Base-by-base conservation (phyloP, 2,888 invertebrate species). In the Phorcus lineatus region DNA sequence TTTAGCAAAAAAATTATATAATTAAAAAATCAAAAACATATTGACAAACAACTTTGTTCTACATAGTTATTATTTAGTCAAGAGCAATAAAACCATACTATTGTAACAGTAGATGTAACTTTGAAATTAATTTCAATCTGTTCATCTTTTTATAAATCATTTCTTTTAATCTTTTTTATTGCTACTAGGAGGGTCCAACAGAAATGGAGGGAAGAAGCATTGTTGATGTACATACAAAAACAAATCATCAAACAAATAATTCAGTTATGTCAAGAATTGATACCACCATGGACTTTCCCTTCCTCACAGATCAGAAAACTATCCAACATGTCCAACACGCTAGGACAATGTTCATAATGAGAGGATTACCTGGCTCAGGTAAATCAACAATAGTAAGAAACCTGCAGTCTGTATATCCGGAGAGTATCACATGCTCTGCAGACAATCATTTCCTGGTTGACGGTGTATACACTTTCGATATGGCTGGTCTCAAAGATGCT, bases 361-460 rank as follows among this genome's bases (percentile, higher is more conserved):
- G 93, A 78, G 93, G 93, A 7, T 82, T 93, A 9, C 90, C 93
- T n/a, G 93, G 93, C 2, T 91, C 92, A 40, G 93, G 93, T 4
- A 93, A 93, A 84, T 91, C 92, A 2, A 91, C 90, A 1, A 70
- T 93, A 24, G 91, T 89, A 0, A 85, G 87, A 19, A 57, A 82
- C 24, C 87, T 93, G 6, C 81, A 83, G 79, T 77, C 83, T 11
- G 70, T 85, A 0, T 93, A 91, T 82, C 81, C 82, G 16, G 76
- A 82, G 24, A 82, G 88, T 22, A 86, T 88, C 7, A 86, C 92
- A 9, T 93, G 93, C 83, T 92, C 93, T 0, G 92, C 93, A 31
- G 93, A 93, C 84, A 82, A 91, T 74, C 93, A 86, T 83, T 93
- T 92, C 80, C 81, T 84, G 17, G 70, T 80, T 17, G 86, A 89